These are phyloP conservation scores for Delphinus delphis DNA, from an alignment of 2,113 vertebrate genomes.

Conservation along the genomic window DNA sequence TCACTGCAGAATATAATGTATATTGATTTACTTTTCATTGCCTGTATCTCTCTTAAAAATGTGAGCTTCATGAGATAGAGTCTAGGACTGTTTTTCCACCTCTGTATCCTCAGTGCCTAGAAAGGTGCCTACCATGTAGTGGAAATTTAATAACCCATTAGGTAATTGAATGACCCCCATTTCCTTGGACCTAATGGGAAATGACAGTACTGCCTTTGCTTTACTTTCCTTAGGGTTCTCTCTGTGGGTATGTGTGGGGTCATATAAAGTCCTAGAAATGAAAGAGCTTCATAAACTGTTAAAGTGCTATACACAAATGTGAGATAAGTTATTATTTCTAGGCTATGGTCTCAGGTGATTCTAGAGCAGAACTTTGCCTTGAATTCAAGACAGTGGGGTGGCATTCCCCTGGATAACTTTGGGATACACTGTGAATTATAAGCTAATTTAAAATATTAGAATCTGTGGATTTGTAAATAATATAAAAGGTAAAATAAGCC, in stretches of 20 bases:
- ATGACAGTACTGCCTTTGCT: neutral
- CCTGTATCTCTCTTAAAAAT: neutral
- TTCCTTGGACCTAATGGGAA: neutral
- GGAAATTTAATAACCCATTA: neutral
- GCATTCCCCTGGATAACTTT: neutral
- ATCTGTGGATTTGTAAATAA: neutral
- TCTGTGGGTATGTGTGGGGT: neutral
- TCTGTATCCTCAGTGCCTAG: neutral
- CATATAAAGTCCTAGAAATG: neutral
- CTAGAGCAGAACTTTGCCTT: neutral
- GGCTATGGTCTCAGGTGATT: neutral
- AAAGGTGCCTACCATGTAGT: neutral
- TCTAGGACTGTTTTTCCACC: neutral
- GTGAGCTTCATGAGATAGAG: neutral
- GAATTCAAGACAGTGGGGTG: neutral
- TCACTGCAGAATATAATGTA: neutral
- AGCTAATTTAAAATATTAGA: neutral
- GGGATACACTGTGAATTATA: neutral
- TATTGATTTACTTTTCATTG: neutral
- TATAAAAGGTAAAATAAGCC: neutral
- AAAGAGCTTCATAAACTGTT: neutral
- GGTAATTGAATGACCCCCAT: neutral
- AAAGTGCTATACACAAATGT: neutral
- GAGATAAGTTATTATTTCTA: neutral
- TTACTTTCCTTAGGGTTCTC: neutral